Evolutionary conservation across 2,888 invertebrate genomes (phyloP).

Genomic region (Sphaeridia pumilis): DNA sequence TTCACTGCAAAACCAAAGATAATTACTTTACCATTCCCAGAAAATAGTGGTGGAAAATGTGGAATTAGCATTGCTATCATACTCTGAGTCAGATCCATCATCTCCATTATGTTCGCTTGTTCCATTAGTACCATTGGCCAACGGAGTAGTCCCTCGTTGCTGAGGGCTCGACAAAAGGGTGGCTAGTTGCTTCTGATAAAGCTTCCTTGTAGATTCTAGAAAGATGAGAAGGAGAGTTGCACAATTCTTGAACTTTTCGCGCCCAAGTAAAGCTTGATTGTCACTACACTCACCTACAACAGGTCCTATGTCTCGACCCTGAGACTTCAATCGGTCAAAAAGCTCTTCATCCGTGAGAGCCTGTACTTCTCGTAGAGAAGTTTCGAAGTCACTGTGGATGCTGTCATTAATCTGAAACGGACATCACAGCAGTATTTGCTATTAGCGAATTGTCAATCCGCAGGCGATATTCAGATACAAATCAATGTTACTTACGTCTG

Average conservation of each 20-base stretch:
- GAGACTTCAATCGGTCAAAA: constrained; percentile 6
- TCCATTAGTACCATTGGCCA: background rate
- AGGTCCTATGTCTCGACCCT: constrained; percentile 8
- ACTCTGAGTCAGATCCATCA: constrained; percentile 12
- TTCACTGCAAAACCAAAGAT: constrained; percentile 3
- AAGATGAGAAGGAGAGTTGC: background rate
- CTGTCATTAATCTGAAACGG: too few species aligned
- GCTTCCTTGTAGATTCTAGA: constrained; percentile 2
- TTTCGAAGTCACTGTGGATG: constrained; percentile 11
- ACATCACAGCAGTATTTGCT: too few species aligned
- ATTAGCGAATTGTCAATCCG: too few species aligned
- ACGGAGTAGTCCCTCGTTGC: background rate
- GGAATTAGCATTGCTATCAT: background rate
- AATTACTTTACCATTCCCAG: background rate
- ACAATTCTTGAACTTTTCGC: background rate
- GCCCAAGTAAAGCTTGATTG: background rate
- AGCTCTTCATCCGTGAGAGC: constrained; percentile 13
- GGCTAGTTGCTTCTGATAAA: constrained; percentile 15
- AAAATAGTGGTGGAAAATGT: background rate
- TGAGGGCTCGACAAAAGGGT: constrained; percentile 4
- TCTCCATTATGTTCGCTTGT: constrained; percentile 8
- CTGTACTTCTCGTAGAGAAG: constrained; percentile 12
- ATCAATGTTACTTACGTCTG: too few species aligned
- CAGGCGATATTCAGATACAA: too few species aligned
- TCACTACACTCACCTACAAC: constrained; percentile 13